A percentile compares a stretch with the other conserved stretches of the same genome.
Evolutionary conservation across 2,113 vertebrate genomes (phyloP).

Genomic region (Petaurus breviceps): DNA sequence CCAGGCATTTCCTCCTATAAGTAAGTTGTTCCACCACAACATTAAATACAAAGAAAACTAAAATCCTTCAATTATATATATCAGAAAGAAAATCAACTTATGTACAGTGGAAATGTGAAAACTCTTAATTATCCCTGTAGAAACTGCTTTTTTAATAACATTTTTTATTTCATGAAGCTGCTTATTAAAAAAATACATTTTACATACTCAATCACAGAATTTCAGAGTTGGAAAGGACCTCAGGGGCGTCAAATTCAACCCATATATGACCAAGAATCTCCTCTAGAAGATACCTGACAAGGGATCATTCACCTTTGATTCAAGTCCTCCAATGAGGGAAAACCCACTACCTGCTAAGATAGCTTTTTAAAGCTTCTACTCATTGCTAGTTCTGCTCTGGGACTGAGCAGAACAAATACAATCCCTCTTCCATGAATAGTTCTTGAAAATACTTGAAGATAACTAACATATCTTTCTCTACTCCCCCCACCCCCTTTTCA

Average conservation of each 20-base stretch:
- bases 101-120: background rate
- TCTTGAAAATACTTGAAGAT: no score
- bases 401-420: no score
- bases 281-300: background rate
- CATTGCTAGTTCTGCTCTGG: no score
- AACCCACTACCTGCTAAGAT: background rate
- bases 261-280: no score
- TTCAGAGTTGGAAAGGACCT: no score
- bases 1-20: background rate
- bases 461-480: no score
- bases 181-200: no score
- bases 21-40: background rate
- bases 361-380: background rate
- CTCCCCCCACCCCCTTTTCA: no score
- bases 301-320: background rate
- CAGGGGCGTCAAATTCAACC: no score
- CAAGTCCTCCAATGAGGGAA: background rate
- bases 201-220: no score
- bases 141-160: background rate
- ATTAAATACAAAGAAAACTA: background rate
- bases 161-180: background rate
- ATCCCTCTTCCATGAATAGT: no score
- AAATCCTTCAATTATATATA: background rate
- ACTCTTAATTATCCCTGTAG: background rate
- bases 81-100: conserved; percentile 28